Conservation (phyloP, 23 tunicate species). For the Ciona savignyi region DNA sequence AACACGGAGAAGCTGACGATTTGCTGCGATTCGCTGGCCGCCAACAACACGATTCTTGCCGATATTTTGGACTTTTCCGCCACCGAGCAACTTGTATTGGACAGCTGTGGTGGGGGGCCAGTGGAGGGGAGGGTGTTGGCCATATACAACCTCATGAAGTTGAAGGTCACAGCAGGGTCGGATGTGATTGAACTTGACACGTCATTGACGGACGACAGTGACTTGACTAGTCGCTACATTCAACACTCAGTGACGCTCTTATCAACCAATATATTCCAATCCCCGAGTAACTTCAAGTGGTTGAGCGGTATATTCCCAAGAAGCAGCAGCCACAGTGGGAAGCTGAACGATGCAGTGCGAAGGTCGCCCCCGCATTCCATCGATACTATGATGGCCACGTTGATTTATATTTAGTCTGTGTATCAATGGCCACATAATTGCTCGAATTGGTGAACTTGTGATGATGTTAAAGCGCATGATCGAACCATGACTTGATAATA, state of each 20-base stretch:
- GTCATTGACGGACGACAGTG: background rate
- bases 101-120: background rate
- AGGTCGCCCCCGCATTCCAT: background rate
- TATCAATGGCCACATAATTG: too few relatives aligned
- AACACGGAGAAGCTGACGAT: background rate
- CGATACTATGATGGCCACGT: background rate
- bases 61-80: background rate
- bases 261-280: background rate
- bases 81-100: background rate
- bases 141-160: background rate
- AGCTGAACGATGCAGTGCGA: background rate
- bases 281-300: background rate
- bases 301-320: background rate
- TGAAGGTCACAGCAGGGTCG: background rate
- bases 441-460: too few relatives aligned
- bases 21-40: background rate
- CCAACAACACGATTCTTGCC: background rate
- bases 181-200: background rate
- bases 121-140: background rate
- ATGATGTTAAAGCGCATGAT: too few relatives aligned
- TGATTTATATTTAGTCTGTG: background rate
- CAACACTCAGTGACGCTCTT: background rate
- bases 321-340: background rate
- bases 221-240: background rate
- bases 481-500: too few relatives aligned